Percentiles rank a stretch among this genome's conserved stretches.
phyloP scores from a whole-genome alignment of 2,888 invertebrate species.

The Acrobasis consociella region DNA sequence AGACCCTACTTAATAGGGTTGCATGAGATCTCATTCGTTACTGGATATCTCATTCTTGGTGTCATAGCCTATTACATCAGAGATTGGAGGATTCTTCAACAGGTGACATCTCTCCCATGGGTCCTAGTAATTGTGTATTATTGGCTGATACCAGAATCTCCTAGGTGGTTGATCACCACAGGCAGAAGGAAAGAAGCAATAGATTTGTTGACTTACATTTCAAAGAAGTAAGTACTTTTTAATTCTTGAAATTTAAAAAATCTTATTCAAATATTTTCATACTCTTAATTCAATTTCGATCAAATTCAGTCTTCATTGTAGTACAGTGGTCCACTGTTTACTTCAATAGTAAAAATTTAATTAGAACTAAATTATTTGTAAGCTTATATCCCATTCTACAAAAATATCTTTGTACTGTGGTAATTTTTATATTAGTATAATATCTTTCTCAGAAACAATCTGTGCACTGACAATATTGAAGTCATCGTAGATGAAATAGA shows the following conservation, averaged over 20 bases:
- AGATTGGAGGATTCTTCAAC: constrained; percentile 83
- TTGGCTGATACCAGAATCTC: constrained; percentile 90
- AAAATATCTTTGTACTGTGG: too few species aligned
- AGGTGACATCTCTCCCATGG: constrained; percentile 80
- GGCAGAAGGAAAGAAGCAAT: constrained; percentile 85
- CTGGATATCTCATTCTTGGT: constrained; percentile 81
- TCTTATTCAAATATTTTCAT: too few species aligned
- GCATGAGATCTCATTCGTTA: constrained; percentile 79
- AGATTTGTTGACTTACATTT: constrained; percentile 84
- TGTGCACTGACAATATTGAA: constrained; percentile 58
- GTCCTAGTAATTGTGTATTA: constrained; percentile 82
- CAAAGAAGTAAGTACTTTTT: constrained; percentile 65
- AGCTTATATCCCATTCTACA: too few species aligned
- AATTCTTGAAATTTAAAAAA: background rate
- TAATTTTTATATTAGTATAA: background rate
- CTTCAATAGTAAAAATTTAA: too few species aligned
- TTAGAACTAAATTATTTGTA: too few species aligned
- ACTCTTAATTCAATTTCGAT: too few species aligned
- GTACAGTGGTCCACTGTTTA: too few species aligned
- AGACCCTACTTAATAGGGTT: constrained; percentile 81
- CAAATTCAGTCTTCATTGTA: too few species aligned
- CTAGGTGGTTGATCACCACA: constrained; percentile 88
- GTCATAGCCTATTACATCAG: constrained; percentile 83
- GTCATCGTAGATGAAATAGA: constrained; percentile 60
- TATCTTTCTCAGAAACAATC: constrained; percentile 64